Base-by-base conservation (phyloP, 2,113 vertebrate genomes). In the Platycercus adscitus region DNA sequence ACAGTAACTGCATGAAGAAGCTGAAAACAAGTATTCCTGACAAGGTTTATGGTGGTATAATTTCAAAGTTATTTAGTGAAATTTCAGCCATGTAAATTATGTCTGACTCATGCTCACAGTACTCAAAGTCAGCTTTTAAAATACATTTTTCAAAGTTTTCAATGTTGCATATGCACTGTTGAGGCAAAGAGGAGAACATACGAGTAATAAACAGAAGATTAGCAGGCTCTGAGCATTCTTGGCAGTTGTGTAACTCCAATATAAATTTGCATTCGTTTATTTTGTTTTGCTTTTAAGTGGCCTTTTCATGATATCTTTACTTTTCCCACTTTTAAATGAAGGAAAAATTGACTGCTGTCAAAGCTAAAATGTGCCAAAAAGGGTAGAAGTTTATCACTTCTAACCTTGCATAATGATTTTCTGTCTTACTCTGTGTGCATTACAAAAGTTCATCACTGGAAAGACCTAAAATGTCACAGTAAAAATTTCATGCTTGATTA, bases 281-380 rank as follows among this genome's bases (percentile, higher is more conserved):
- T 92, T 92, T 90, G 76, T 75, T 93, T 81, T 88, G 80, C 77
- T 86, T 95, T 86, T 79, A 72, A 72, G 92, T 94, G 95, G 90
- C 92, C 77, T 96, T 93, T 92, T 73, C 60, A 2, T 46, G 88
- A 25, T 88, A 66, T 41, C 85, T 88, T 90, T 73, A 37, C 43
- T 91, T 93, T 93, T 52, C 35, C 68, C 69, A 56, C 86, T 79
- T 96, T 79, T 91, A 91, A 92, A 92, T 52, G 55, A 37, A 49
- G 39, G 37, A 33, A 55, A 93, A 93, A 77, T 61, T 86, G 88
- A 72, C 61, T 81, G 93, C 69, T 78, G 6, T 93, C 86, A 13
- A 68, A 94, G 82, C 77, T 58, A 13, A 44, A 63, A 71, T 25
- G 41, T 93, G 93, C 83, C 72, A 72, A 50, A 63, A 61, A 49